Evolutionary conservation across 2,888 invertebrate species (phyloP).

Genomic region (Dicranocentrus wangi): DNA sequence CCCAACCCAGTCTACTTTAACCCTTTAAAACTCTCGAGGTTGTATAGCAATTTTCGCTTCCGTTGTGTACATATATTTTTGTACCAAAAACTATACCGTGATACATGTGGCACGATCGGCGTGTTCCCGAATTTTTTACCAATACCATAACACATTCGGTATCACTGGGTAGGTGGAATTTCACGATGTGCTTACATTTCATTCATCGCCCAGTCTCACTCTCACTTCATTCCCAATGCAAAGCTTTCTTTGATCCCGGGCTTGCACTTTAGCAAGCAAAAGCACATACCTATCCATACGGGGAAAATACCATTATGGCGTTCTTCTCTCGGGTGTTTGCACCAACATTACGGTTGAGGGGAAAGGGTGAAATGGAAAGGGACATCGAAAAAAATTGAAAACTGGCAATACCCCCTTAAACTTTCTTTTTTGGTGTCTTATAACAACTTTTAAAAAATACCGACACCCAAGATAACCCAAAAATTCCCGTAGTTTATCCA

Average conservation of each 20-base stretch:
- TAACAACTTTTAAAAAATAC: too few relatives aligned
- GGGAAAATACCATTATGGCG: constrained; percentile 11
- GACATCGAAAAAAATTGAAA: constrained; percentile 22
- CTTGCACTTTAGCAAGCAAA: constrained; percentile 21
- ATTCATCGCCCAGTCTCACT: constrained; percentile 45
- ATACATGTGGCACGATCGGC: too few relatives aligned
- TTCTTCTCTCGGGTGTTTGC: too few relatives aligned
- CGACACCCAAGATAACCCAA: constrained; percentile 4
- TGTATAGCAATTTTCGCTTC: too few relatives aligned
- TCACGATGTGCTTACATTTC: constrained; percentile 50
- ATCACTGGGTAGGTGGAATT: constrained; percentile 34
- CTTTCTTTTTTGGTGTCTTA: neutral
- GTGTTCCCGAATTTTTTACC: too few relatives aligned
- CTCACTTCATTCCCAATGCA: constrained; percentile 36
- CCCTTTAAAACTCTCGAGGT: too few relatives aligned
- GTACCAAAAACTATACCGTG: too few relatives aligned
- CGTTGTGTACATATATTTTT: too few relatives aligned
- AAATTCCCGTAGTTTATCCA: constrained; percentile 5
- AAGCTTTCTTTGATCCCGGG: constrained; percentile 48
- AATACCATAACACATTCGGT: constrained; percentile 1
- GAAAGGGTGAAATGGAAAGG: neutral
- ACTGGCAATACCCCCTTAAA: constrained; percentile 29
- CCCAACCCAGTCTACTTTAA: constrained; percentile 3
- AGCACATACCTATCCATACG: neutral
- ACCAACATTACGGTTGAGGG: constrained; percentile 13